Evolutionary conservation across 1,140 invertebrate species (phyloP).

Genomic region (Asobara japonica): DNA sequence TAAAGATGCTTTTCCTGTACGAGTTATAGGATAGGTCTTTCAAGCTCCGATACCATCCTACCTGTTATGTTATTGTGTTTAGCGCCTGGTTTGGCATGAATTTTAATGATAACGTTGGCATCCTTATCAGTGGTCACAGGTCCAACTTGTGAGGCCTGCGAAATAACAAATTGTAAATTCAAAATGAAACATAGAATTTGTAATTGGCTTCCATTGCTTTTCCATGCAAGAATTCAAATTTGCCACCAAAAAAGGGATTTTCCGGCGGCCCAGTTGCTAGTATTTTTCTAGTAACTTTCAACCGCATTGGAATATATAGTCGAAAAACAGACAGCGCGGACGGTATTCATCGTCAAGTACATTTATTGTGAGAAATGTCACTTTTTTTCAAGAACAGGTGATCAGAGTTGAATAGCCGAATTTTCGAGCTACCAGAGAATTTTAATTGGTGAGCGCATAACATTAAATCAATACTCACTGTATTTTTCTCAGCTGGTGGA

Average conservation of each 20-base stretch:
- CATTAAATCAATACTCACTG: slow-evolving; percentile 42
- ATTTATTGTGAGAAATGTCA: slow-evolving; percentile 48
- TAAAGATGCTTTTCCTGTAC: no score
- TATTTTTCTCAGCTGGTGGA: slow-evolving; percentile 17
- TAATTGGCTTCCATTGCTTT: not conserved
- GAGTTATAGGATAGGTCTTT: no score
- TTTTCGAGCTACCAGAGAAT: slow-evolving; percentile 27
- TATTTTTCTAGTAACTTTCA: slow-evolving; percentile 8
- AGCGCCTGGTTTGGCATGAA: slow-evolving; percentile 81
- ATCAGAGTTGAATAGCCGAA: slow-evolving; percentile 40
- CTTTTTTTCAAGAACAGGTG: slow-evolving; percentile 50
- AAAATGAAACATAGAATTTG: not conserved
- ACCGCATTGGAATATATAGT: not conserved
- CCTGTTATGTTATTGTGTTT: slow-evolving; percentile 79
- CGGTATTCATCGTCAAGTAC: not conserved
- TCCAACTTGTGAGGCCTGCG: slow-evolving; percentile 37
- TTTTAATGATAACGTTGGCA: slow-evolving; percentile 73
- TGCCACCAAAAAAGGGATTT: not conserved
- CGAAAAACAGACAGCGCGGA: not conserved
- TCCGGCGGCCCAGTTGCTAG: not conserved
- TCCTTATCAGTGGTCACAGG: slow-evolving; percentile 69
- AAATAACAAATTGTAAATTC: not conserved
- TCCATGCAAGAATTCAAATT: not conserved
- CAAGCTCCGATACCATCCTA: slow-evolving; percentile 51
- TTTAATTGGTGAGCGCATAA: slow-evolving; percentile 43